phyloP scores from a whole-genome alignment of 1,140 invertebrate species.

The Theocolax elegans region DNA sequence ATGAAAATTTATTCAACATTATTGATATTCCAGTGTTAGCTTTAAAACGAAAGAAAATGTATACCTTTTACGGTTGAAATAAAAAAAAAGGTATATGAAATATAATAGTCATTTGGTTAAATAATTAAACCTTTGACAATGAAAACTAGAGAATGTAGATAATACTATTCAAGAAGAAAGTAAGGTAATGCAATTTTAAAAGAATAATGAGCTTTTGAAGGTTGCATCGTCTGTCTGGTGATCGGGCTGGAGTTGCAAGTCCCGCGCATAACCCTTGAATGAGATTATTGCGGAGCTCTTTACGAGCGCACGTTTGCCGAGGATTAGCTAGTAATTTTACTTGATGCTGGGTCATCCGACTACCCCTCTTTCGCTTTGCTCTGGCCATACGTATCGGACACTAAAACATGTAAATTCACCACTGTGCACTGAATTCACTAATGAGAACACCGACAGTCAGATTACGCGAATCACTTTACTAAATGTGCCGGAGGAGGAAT shows the following conservation, averaged over 20 bases:
- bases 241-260: constrained; percentile 1
- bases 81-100: too few relatives aligned
- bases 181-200: not conserved
- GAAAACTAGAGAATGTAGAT: too few relatives aligned
- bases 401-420: constrained; percentile 18
- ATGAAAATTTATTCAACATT: too few relatives aligned
- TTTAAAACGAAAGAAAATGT: too few relatives aligned
- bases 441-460: constrained; percentile 19
- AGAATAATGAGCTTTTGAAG: not conserved
- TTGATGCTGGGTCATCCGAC: constrained; percentile 28
- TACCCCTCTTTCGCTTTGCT: not conserved
- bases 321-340: constrained; percentile 41
- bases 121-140: too few relatives aligned
- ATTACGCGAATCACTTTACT: constrained; percentile 30
- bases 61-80: too few relatives aligned
- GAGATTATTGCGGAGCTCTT: constrained; percentile 14
- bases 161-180: too few relatives aligned
- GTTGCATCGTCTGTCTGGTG: not conserved
- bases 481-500: not conserved
- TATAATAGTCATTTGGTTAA: too few relatives aligned
- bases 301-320: constrained; percentile 37
- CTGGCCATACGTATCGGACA: not conserved
- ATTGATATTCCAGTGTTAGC: too few relatives aligned
- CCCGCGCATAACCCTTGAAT: not conserved
- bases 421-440: constrained; percentile 8